Evolutionary conservation across 1,140 invertebrate species (phyloP).

Genomic region (Drosophila obscura): DNA sequence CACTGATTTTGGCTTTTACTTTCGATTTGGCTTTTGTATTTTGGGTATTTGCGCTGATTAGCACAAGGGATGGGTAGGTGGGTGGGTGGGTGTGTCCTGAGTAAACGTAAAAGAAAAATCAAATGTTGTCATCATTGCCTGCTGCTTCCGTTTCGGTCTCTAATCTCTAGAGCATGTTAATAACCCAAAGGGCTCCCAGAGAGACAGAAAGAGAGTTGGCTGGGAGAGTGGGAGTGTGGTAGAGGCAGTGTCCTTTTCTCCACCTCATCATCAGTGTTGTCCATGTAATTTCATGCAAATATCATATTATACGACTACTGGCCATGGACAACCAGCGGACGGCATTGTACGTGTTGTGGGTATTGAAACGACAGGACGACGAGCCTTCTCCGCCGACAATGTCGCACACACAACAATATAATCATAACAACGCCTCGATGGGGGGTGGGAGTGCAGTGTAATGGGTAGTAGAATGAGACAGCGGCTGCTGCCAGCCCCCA

Average conservation of each 20-base stretch:
- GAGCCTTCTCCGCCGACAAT: slow-evolving; percentile 30
- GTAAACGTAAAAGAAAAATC: slow-evolving; percentile 76
- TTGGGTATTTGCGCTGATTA: slow-evolving; percentile 78
- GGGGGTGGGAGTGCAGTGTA: not conserved
- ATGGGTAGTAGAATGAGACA: no score
- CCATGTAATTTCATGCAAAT: slow-evolving; percentile 79
- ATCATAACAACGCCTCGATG: slow-evolving; percentile 63
- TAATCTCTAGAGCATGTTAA: slow-evolving; percentile 81
- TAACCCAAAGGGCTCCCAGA: slow-evolving; percentile 57
- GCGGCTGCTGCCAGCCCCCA: not conserved
- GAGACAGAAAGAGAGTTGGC: no score
- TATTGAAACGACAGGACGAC: slow-evolving; percentile 56
- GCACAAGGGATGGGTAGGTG: slow-evolving; percentile 18
- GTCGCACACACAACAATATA: slow-evolving; percentile 69
- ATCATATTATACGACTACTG: slow-evolving; percentile 68
- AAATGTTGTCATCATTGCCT: slow-evolving; percentile 77
- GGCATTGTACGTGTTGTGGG: slow-evolving; percentile 72
- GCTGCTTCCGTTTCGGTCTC: slow-evolving; percentile 54
- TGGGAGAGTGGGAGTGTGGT: no score
- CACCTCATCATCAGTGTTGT: slow-evolving; percentile 22
- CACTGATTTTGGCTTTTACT: slow-evolving; percentile 74
- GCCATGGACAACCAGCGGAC: slow-evolving; percentile 20
- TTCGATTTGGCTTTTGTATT: slow-evolving; percentile 81
- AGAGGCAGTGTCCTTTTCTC: no score
- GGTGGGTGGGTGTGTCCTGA: slow-evolving; percentile 23